Evolutionary conservation across 2,113 vertebrate species (phyloP).

Genomic region (Oryzias curvinotus): DNA sequence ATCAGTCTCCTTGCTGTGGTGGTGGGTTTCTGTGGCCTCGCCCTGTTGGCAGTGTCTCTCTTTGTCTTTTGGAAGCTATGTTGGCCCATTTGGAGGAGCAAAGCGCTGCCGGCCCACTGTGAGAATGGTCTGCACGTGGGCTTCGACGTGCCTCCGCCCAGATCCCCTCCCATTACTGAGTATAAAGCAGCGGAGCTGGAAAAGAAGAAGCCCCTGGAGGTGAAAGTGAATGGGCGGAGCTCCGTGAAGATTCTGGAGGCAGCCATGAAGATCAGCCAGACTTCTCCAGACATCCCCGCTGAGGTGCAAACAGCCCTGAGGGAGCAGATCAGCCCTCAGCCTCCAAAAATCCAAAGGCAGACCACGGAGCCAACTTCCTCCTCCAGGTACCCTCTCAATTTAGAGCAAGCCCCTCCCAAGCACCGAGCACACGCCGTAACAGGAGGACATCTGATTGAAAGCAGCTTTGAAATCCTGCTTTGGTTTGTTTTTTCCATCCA

Average conservation of each 20-base stretch:
- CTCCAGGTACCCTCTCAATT: constrained; percentile 81
- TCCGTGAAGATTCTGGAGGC: constrained; percentile 84
- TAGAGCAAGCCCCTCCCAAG: constrained; percentile 1
- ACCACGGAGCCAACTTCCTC: constrained; percentile 95
- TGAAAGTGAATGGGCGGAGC: constrained; percentile 83
- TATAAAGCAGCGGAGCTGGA: constrained; percentile 70
- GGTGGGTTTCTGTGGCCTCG: constrained; percentile 96
- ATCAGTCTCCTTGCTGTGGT: constrained; percentile 96
- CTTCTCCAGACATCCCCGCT: constrained; percentile 95
- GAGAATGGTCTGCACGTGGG: constrained; percentile 78
- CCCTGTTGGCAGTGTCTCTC: constrained; percentile 93
- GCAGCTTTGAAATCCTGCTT: neutral
- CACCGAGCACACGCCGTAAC: neutral
- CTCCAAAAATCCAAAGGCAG: constrained; percentile 90
- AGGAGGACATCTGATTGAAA: neutral
- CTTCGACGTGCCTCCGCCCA: constrained; percentile 73
- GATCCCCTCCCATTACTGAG: constrained; percentile 37
- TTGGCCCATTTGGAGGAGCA: constrained; percentile 96
- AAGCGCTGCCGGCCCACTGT: constrained; percentile 78
- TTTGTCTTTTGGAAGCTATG: constrained; percentile 99
- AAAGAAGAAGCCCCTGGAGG: constrained; percentile 77
- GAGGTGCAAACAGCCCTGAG: constrained; percentile 92
- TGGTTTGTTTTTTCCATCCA: neutral
- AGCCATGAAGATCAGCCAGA: constrained; percentile 99
- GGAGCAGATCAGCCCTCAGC: constrained; percentile 87